phyloP scores from a whole-genome alignment of 2,888 invertebrate species.

The Parelbella ahira region DNA sequence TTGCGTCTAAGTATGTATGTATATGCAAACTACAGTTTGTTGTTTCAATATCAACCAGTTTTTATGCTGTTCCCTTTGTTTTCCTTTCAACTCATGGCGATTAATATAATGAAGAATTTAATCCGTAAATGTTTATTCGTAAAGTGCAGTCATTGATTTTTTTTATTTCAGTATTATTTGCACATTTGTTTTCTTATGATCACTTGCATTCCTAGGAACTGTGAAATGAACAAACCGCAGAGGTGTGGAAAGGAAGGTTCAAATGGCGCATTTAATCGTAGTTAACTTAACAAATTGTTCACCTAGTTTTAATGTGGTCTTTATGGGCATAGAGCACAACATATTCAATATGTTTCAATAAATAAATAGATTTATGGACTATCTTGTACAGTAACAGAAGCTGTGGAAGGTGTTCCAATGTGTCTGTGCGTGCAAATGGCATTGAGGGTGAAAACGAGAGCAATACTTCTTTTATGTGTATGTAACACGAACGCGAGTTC shows the following conservation, averaged over 20 bases:
- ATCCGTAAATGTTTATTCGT: constrained; percentile 11
- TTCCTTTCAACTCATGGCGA: constrained; percentile 56
- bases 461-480: constrained; percentile 57
- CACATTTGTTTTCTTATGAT: constrained; percentile 42
- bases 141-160: constrained; percentile 48
- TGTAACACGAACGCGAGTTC: constrained; percentile 67
- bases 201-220: constrained; percentile 61
- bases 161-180: constrained; percentile 58
- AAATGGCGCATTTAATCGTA: constrained; percentile 78
- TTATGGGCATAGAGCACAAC: constrained; percentile 66
- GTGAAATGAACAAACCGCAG: constrained; percentile 45
- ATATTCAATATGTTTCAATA: constrained; percentile 59
- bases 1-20: too few species aligned
- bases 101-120: constrained; percentile 43
- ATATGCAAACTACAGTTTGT: constrained; percentile 45
- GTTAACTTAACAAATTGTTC: constrained; percentile 73
- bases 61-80: constrained; percentile 29
- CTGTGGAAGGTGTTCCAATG: constrained; percentile 41
- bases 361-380: constrained; percentile 35
- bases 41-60: constrained; percentile 53
- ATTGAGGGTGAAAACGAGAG: constrained; percentile 59
- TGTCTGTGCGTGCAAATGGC: constrained; percentile 62
- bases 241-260: constrained; percentile 47
- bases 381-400: constrained; percentile 39
- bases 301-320: constrained; percentile 68